Evolutionary conservation across 2,888 invertebrate genomes (phyloP).

Genomic region (Quadroppia sp.): DNA sequence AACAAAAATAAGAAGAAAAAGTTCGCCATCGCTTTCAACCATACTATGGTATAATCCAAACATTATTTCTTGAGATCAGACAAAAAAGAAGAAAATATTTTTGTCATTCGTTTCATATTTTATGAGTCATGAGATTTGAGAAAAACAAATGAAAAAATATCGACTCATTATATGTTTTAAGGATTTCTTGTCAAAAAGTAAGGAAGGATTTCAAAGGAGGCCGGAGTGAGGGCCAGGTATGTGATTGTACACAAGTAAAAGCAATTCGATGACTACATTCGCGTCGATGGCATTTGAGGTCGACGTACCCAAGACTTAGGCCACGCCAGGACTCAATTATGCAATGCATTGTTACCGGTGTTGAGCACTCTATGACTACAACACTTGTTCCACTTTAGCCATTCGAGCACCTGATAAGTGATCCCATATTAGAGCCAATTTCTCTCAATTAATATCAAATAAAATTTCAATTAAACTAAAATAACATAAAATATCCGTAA

Average conservation of each 20-base stretch:
- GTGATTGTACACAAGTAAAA: constrained; percentile 1
- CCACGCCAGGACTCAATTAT: constrained; percentile 23
- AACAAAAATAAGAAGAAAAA: not conserved
- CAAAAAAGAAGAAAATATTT: not conserved
- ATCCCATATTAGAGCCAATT: not conserved
- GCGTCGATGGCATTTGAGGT: constrained; percentile 1
- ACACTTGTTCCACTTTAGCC: constrained; percentile 19
- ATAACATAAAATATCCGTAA: not conserved
- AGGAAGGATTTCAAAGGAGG: not conserved
- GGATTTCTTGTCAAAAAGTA: not conserved
- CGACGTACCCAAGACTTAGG: not conserved
- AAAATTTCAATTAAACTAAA: not conserved
- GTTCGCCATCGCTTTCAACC: not conserved
- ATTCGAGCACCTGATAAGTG: not conserved
- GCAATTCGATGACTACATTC: not conserved
- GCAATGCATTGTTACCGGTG: constrained; percentile 20
- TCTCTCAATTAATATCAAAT: not conserved
- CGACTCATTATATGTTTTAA: not conserved
- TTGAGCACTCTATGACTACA: not conserved
- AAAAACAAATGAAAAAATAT: not conserved
- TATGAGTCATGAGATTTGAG: not conserved
- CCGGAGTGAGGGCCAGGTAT: constrained; percentile 19
- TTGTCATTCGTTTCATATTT: not conserved
- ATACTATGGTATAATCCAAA: not conserved
- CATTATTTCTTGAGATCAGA: not conserved